Base-by-base conservation (phyloP, 2,888 invertebrate species). In the Uropetala carovei region DNA sequence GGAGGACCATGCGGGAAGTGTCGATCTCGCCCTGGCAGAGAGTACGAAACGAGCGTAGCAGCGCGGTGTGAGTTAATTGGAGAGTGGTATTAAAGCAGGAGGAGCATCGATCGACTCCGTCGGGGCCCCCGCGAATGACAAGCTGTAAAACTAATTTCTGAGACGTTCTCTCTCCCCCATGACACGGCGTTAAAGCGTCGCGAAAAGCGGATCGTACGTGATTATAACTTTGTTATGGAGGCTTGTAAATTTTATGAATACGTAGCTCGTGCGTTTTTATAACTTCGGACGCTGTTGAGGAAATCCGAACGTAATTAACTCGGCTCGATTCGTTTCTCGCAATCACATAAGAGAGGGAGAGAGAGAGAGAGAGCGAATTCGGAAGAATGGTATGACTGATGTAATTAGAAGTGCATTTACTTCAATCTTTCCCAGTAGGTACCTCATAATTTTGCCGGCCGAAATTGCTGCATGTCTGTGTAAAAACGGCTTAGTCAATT, bases 141-240 rank as follows among this genome's bases (percentile, higher is more conserved):
- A 85, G 59, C 86, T 43, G n/a, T 89, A 68, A 89, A 68, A 64
- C 64, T 89, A 89, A 89, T 89, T 68, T 89, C 89, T 18, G 60
- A 11, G 13, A 68, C n/a, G 16, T 22, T 22, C 64, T 18, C 89
- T 22, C 64, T 18, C 89, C 89, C 16, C 16, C 60, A 18, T 8
- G 30, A 10, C 89, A 8, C 89, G n/a, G 16, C 89, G 43, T 43
- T 89, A 30, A 68, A 68, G 18, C n/a, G 89, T 16, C 16, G 89
- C 60, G 30, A 89, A 60, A 89, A 89, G 75, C 43, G 89, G 64
- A 89, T 89, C 89, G 68, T 16, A n/a, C n/a, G 89, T 43, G 89
- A 89, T 68, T 89, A 89, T 89, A 89, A 89, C 60, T 89, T 18
- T 43, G 64, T 68, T 43, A 43, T 64, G 89, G 68, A 64, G 64